Percentiles rank a stretch among this genome's conserved stretches.
Conservation (phyloP, 2,797 vertebrate genomes). For the Myotis findleyi region DNA sequence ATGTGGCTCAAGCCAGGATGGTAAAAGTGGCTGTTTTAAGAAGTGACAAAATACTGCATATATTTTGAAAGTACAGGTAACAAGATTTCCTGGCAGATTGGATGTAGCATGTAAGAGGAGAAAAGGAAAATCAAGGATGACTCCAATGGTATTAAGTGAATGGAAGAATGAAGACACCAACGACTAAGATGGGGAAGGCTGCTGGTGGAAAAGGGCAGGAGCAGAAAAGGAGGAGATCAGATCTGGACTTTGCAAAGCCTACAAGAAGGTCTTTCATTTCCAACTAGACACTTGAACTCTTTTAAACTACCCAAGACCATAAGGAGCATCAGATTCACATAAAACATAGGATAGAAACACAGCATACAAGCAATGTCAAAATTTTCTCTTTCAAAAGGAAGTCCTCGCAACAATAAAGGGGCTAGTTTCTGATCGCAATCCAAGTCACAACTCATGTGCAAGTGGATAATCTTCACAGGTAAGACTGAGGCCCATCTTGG, state of each 20-base stretch:
- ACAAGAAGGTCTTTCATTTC: background rate
- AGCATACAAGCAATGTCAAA: background rate
- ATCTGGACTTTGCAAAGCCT: background rate
- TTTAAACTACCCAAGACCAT: background rate
- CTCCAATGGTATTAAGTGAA: background rate
- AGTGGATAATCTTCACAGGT: background rate
- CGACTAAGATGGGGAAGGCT: background rate
- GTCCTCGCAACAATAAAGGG: background rate
- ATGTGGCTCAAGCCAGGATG: background rate
- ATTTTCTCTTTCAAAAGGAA: background rate
- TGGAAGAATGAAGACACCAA: background rate
- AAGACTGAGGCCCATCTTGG: background rate
- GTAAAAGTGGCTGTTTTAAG: background rate
- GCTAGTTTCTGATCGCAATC: background rate
- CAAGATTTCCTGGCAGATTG: background rate
- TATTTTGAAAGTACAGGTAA: background rate
- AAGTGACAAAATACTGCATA: background rate
- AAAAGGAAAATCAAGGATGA: background rate
- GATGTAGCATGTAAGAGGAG: background rate
- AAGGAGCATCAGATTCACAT: background rate
- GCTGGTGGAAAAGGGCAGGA: background rate
- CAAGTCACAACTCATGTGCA: background rate
- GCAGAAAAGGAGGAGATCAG: background rate
- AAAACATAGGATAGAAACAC: background rate
- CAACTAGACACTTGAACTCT: background rate